Percentiles rank a stretch among this genome's conserved stretches.
Conservation (phyloP, 2,888 invertebrate species). For the Nudaria mundana region DNA sequence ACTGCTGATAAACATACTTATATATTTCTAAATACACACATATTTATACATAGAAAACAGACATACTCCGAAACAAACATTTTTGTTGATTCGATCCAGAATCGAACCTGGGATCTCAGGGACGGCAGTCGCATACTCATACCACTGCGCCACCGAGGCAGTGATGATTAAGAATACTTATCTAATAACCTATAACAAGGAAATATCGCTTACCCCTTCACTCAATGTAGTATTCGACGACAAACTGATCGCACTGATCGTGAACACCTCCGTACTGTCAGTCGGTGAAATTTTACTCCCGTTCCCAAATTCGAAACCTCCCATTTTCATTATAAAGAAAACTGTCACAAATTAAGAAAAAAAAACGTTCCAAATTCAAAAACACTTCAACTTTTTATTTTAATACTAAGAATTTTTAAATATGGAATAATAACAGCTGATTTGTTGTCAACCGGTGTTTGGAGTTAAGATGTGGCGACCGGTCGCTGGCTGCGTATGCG, state of each 20-base stretch:
- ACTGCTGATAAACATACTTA: too few species aligned
- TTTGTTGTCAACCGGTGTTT: constrained; percentile 25
- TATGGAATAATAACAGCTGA: constrained; percentile 1
- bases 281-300: constrained; percentile 50
- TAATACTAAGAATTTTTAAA: constrained; percentile 1
- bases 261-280: constrained; percentile 65
- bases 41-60: too few species aligned
- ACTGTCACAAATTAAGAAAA: neutral
- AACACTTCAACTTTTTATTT: constrained; percentile 2
- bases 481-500: constrained; percentile 22
- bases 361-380: constrained; percentile 1
- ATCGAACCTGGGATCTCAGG: too few species aligned
- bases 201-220: constrained; percentile 43
- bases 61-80: too few species aligned
- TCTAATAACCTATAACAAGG: too few species aligned
- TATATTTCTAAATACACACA: too few species aligned
- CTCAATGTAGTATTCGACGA: constrained; percentile 53
- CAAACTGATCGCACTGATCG: constrained; percentile 49
- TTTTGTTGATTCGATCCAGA: too few species aligned
- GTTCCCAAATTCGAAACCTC: constrained; percentile 61
- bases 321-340: constrained; percentile 38
- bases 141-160: too few species aligned
- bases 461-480: constrained; percentile 27
- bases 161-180: too few species aligned
- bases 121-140: too few species aligned